phyloP scores from a whole-genome alignment of 2,888 invertebrate species.

The Eilema sororculum region DNA sequence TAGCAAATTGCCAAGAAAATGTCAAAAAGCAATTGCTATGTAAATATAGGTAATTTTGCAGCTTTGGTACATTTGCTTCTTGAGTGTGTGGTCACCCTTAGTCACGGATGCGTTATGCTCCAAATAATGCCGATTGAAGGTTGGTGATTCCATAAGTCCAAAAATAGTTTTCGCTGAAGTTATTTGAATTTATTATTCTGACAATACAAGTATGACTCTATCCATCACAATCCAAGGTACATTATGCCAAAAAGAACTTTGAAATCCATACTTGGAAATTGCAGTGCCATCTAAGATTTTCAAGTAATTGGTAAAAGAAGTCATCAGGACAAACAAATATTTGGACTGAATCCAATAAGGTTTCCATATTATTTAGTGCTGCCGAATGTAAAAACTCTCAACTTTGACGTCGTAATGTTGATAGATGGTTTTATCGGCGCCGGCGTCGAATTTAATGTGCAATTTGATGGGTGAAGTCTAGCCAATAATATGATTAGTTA shows the following conservation, averaged over 20 bases:
- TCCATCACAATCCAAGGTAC: neutral
- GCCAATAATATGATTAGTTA: conserved; percentile 5
- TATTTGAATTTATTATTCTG: neutral
- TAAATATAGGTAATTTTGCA: too few species aligned
- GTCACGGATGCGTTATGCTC: neutral
- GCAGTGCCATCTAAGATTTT: neutral
- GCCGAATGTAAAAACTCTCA: conserved; percentile 14
- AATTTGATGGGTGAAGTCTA: neutral
- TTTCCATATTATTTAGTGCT: conserved; percentile 18
- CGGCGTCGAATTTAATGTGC: conserved; percentile 25
- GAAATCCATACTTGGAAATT: conserved; percentile 1
- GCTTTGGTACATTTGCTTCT: too few species aligned
- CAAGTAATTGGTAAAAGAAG: conserved; percentile 13
- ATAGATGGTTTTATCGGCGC: conserved; percentile 32
- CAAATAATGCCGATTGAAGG: neutral
- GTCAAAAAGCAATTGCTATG: too few species aligned
- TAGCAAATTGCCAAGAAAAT: too few species aligned
- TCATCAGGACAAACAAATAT: conserved; percentile 19
- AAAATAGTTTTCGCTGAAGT: neutral
- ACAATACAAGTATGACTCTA: neutral
- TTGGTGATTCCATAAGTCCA: neutral
- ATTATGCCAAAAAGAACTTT: neutral
- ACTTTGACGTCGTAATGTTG: conserved; percentile 20
- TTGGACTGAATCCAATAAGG: conserved; percentile 18
- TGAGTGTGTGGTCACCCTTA: neutral